Base-by-base conservation (phyloP, 2,797 vertebrate genomes). In the Alosa sapidissima region DNA sequence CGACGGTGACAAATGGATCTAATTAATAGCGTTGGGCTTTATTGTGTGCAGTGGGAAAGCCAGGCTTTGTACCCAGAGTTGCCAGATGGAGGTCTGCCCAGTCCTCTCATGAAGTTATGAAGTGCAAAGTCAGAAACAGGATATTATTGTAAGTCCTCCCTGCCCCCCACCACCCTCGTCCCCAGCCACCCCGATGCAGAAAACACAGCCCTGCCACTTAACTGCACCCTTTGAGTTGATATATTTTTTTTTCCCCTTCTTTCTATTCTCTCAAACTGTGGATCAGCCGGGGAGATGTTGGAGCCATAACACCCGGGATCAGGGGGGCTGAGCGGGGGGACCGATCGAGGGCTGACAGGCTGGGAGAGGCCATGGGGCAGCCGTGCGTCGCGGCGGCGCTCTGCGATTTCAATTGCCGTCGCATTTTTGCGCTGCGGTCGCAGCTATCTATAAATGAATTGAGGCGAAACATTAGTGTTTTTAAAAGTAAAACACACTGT, bases 91-190 rank as follows among this genome's bases (percentile, higher is more conserved):
- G 84, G 54, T 62, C 82, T 62, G 89, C 90, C 89, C 84, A 88
- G 88, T 83, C 90, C 88, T 86, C 90, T 92, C 90, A 90, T 90
- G 91, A 90, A 93, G 90, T 93, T 91, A 93, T 92, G 91, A 92
- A 93, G 91, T 93, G 91, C 90, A 91, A 94, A 94, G 90, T 91
- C 91, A 93, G 93, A 91, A 93, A 93, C 91, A 92, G 92, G 91
- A 94, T 93, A 94, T 94, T 92, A 94, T 95, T 93, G 90, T 90
- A 85, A 93, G 92, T 91, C 91, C 91, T 93, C 89, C 88, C 91
- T 91, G 92, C 91, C 91, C 89, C 92, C 89, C 72, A 19, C 72
- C 72, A 78, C 19, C 41, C 68, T 33, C 36, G 6, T 13, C 16
- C 72, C 41, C 68, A 41, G 28, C 62, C 36, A 19, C 72, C 72